Base-by-base conservation (phyloP, 23 tunicate species). In the Ascidia mentula region DNA sequence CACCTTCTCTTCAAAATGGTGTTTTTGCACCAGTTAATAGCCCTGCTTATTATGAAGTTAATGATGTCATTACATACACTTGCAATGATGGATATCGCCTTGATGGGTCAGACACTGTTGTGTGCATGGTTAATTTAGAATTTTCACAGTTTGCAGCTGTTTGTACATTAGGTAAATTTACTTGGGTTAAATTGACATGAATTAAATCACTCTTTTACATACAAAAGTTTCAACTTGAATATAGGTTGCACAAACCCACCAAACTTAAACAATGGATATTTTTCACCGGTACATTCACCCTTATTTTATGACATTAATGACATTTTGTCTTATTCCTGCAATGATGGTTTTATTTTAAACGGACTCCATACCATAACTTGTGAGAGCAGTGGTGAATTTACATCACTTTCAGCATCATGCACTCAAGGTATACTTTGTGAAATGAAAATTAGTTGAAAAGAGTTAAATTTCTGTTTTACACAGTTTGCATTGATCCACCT, bases 161-260 rank as follows among this genome's bases (percentile, higher is more conserved):
- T 71, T 71, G 74, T 36, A 34, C 39, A 71, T 71, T 36, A 71
- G 74, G 74, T 71, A 34, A 71, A 17, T 20, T n/a, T n/a, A n/a
- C n/a, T n/a, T n/a, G n/a, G n/a, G n/a, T n/a, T 5, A 53, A 53
- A 20, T 3, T 42, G 53, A 42, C 53, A 42, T 42, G 53, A 15
- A 9, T 42, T 15, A 42, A 9, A 9, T 42, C 15, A 42, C 15
- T 42, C 12, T 15, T 42, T 9, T 12, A 12, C 12, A 12, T 42
- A 15, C 15, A 42, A 12, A 9, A 42, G 53, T 42, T 42, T 9
- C 15, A 9, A 12, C 12, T 42, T 12, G 12, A 42, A 9, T 42
- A 42, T 38, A 74, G 78, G 40, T 74, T 74, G 78, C 18, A 38
- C 24, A 2, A 39, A 36, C 78, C 78, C 78, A 6, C 78, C 78